Evolutionary conservation across 2,888 invertebrate species (phyloP).

Genomic region (Branchipolynoe longqiensis): DNA sequence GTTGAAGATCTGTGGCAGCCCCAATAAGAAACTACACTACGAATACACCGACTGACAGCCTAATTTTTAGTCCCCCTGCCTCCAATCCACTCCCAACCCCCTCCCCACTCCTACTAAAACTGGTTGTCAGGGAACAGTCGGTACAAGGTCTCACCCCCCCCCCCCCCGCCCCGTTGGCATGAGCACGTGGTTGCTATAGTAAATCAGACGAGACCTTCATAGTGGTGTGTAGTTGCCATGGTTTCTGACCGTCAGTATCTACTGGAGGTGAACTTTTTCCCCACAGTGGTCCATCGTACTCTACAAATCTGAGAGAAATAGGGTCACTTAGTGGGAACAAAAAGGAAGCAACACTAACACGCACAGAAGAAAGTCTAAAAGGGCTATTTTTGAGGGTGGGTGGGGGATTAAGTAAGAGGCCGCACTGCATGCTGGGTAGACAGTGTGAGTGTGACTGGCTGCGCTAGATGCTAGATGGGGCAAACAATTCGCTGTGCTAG

Average conservation of each 20-base stretch:
- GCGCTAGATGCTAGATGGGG: too few relatives aligned
- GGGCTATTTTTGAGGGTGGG: too few relatives aligned
- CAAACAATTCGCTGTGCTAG: too few relatives aligned
- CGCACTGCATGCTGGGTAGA: too few relatives aligned
- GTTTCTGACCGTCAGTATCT: constrained; percentile 39
- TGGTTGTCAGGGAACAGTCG: constrained; percentile 15
- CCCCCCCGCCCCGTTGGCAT: constrained; percentile 17
- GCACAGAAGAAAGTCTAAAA: background rate
- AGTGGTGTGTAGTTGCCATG: constrained; percentile 49
- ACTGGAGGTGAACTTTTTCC: constrained; percentile 51
- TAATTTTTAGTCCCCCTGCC: too few relatives aligned
- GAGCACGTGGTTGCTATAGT: constrained; percentile 35
- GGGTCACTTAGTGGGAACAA: constrained; percentile 30
- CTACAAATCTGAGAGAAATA: constrained; percentile 57
- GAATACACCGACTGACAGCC: too few relatives aligned
- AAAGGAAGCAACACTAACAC: background rate
- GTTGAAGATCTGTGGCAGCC: too few relatives aligned
- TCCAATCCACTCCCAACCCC: too few relatives aligned
- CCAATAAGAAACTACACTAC: too few relatives aligned
- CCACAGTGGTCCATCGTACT: constrained; percentile 48
- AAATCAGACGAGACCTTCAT: constrained; percentile 50
- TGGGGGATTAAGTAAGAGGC: too few relatives aligned
- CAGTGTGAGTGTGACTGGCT: too few relatives aligned
- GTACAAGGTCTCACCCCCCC: too few relatives aligned
- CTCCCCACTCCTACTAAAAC: background rate